phyloP scores from a whole-genome alignment of 2,113 vertebrate genomes.

The Chloropsis cyanopogon region DNA sequence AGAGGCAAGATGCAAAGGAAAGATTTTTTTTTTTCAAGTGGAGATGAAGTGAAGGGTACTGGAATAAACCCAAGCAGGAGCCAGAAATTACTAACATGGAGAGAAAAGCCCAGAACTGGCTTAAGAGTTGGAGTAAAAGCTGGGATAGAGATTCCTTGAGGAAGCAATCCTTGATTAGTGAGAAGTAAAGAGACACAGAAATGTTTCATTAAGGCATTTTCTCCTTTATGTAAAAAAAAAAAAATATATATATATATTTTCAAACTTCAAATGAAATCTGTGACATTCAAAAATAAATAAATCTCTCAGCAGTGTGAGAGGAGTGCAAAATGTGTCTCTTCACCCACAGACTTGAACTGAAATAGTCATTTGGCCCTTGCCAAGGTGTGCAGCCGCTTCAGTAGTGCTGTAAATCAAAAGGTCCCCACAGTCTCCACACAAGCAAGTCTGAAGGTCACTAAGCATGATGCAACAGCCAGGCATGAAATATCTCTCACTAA shows the following conservation, averaged over 20 bases:
- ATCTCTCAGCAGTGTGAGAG: conserved; percentile 12
- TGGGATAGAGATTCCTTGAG: neutral
- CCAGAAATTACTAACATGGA: neutral
- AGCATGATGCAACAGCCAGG: conserved; percentile 9
- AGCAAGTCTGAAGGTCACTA: conserved; percentile 36
- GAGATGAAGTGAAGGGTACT: conserved; percentile 14
- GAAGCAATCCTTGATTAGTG: neutral
- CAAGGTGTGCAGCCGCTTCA: conserved; percentile 51
- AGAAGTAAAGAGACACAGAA: neutral
- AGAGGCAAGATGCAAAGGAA: conserved; percentile 33
- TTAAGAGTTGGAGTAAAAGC: neutral
- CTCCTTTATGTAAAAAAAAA: neutral
- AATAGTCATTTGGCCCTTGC: conserved; percentile 47
- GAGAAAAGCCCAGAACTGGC: neutral
- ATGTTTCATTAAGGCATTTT: neutral
- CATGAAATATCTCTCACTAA: conserved; percentile 18
- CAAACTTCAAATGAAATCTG: neutral
- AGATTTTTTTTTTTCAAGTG: neutral
- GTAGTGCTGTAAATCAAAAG: conserved; percentile 33
- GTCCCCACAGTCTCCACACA: neutral
- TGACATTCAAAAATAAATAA: conserved; percentile 23
- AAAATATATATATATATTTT: neutral
- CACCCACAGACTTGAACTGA: conserved; percentile 33
- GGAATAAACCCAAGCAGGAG: neutral
- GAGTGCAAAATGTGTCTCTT: conserved; percentile 35